Conservation (phyloP, 2,888 invertebrate species). For the Leptothorax acervorum region DNA sequence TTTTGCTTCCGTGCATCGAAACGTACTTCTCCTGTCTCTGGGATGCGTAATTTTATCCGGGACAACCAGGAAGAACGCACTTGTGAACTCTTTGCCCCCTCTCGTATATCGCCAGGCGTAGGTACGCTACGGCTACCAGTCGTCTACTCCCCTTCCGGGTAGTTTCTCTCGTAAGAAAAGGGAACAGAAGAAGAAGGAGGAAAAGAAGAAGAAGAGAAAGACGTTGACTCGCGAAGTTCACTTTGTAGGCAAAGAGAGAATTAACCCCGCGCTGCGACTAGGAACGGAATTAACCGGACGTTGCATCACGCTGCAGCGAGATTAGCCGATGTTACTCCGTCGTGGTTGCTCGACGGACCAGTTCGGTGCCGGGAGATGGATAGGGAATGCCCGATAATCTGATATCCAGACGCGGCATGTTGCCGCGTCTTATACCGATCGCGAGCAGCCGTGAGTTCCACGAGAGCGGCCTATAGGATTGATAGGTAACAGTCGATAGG, state of each 20-base stretch:
- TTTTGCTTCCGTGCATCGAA: constrained; percentile 24
- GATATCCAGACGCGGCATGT: constrained; percentile 59
- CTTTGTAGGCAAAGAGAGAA: constrained; percentile 59
- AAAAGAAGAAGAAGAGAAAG: constrained; percentile 57
- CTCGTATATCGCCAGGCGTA: constrained; percentile 54
- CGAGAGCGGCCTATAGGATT: constrained; percentile 52
- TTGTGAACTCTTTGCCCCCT: constrained; percentile 58
- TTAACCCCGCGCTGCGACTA: constrained; percentile 50
- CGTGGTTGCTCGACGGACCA: constrained; percentile 42
- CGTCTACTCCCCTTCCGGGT: background rate
- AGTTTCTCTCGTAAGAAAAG: constrained; percentile 41
- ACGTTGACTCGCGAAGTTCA: constrained; percentile 69
- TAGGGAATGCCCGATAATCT: constrained; percentile 69
- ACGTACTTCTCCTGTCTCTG: constrained; percentile 24
- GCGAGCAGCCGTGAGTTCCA: constrained; percentile 17
- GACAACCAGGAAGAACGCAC: constrained; percentile 75
- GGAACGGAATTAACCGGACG: constrained; percentile 64
- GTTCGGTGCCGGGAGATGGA: constrained; percentile 65
- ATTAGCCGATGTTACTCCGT: constrained; percentile 45
- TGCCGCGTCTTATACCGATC: constrained; percentile 61
- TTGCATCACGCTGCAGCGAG: constrained; percentile 37
- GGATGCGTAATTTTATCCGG: constrained; percentile 80
- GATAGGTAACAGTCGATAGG: constrained; percentile 72
- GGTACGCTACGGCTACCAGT: background rate
- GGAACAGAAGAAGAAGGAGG: background rate